These are phyloP conservation scores for Auanema sp. DNA, from an alignment of 2,888 invertebrate species.

Conservation along the genomic window DNA sequence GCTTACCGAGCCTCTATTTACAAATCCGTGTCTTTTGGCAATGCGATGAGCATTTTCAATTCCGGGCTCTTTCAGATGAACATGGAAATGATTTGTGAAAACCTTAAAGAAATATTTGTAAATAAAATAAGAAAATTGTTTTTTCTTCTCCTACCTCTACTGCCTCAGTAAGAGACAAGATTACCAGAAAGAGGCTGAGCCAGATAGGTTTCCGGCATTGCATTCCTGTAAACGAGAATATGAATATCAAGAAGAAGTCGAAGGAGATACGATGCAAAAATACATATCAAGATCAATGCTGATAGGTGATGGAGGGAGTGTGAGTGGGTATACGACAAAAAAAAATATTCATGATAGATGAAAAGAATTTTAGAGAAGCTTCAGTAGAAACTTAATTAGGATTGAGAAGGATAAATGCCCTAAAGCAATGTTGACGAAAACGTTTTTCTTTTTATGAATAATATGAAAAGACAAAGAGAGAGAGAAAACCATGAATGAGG, in stretches of 20 bases:
- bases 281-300: too few species aligned
- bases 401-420: too few species aligned
- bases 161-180: constrained; percentile 16
- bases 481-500: background rate
- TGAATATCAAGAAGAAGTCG: too few species aligned
- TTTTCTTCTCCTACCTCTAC: constrained; percentile 14
- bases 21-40: constrained; percentile 87
- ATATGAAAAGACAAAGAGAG: constrained; percentile 5
- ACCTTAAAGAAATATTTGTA: constrained; percentile 70
- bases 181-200: constrained; percentile 20
- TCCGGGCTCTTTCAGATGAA: constrained; percentile 71
- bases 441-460: background rate
- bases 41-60: constrained; percentile 74
- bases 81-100: constrained; percentile 93
- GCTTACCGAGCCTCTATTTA: constrained; percentile 85
- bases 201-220: constrained; percentile 21
- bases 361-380: too few species aligned
- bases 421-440: background rate
- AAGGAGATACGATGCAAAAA: too few species aligned
- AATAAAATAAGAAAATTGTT: background rate
- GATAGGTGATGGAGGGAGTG: too few species aligned
- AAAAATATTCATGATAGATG: too few species aligned
- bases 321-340: too few species aligned
- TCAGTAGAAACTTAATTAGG: too few species aligned
- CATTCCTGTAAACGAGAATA: constrained; percentile 18